phyloP scores from a whole-genome alignment of 1,140 invertebrate species.

The Drosophila varians region DNA sequence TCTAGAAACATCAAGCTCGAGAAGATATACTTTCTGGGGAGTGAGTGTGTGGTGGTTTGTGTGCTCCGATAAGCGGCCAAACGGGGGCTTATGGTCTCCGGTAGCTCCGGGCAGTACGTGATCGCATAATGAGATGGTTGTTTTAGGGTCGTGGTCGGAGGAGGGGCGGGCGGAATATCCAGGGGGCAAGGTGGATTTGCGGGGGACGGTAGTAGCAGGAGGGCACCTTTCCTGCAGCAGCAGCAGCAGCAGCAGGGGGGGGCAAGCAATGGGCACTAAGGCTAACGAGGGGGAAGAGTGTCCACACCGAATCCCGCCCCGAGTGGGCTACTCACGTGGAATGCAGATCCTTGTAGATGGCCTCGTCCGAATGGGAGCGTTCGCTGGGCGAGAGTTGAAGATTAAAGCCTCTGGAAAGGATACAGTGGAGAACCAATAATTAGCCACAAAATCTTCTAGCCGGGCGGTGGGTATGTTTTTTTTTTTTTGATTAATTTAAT shows the following conservation, averaged over 20 bases:
- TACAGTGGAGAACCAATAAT: background rate
- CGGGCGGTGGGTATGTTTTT: too few relatives aligned
- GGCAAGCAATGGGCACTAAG: slow-evolving; percentile 16
- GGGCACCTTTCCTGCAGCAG: background rate
- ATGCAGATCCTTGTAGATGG: slow-evolving; percentile 92
- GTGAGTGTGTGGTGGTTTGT: background rate
- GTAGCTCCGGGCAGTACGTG: slow-evolving; percentile 24
- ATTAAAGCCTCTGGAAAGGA: slow-evolving; percentile 89
- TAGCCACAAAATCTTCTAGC: too few relatives aligned
- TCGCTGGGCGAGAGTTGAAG: slow-evolving; percentile 84
- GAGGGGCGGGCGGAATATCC: slow-evolving; percentile 22
- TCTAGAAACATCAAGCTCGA: slow-evolving; percentile 1
- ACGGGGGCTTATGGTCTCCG: slow-evolving; percentile 40
- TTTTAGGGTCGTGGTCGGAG: background rate
- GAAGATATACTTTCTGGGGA: slow-evolving; percentile 11
- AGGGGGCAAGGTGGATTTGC: too few relatives aligned
- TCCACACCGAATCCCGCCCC: background rate
- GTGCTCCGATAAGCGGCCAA: slow-evolving; percentile 44
- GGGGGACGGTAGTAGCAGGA: too few relatives aligned
- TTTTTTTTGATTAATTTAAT: slow-evolving; percentile 3
- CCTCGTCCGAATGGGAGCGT: slow-evolving; percentile 90
- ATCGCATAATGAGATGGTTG: slow-evolving; percentile 56
- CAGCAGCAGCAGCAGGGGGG: background rate
- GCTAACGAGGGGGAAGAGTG: slow-evolving; percentile 20
- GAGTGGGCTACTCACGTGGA: slow-evolving; percentile 86